Evolutionary conservation across 2,113 vertebrate species (phyloP), one percentile per base, ranked within the genome.

Genomic region (Catharus fuscescens): DNA sequence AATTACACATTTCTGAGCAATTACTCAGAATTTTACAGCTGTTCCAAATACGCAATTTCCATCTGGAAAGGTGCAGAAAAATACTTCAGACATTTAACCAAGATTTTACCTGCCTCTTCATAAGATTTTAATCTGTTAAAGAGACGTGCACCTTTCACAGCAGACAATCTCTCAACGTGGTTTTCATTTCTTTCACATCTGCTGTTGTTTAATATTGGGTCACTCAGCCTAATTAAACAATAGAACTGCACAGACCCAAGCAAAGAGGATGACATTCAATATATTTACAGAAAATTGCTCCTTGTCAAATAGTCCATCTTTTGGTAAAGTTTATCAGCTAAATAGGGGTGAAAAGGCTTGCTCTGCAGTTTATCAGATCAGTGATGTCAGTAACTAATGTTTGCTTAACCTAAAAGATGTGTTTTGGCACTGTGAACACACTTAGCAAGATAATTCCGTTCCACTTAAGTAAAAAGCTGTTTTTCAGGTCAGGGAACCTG

Each of bases 331-430:
- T 97, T 96, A 95, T 97, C 96, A 89, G 77, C 93, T 95, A 93
- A 89, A 96, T 74, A 93, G 97, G 95, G 92, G 95, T 93, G 92
- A 91, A 98, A 98, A 97, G 95, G 96, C 96, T 98, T 98, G 92
- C 85, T 95, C 93, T 92, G 92, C 90, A 96, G 91, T 97, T 97
- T 97, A 91, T 90, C 88, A 91, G 86, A 90, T 64, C 83, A 96
- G 74, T 53, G 42, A 89, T 89, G 70, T 88, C 85, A 81, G 80
- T 80, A 97, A 95, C 95, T 82, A 74, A 85, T 97, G 89, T 98
- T 98, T 98, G 92, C 97, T 97, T 95, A 97, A 95, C 82, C 79
- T 98, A 93, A 98, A 97, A 98, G 96, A 97, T 80, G 73, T 57
- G 56, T 89, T 96, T 96, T 96, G 96, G 96, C 94, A 97, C 93